Base-by-base conservation (phyloP, 2,797 vertebrate species). In the Knipowitschia caucasica region DNA sequence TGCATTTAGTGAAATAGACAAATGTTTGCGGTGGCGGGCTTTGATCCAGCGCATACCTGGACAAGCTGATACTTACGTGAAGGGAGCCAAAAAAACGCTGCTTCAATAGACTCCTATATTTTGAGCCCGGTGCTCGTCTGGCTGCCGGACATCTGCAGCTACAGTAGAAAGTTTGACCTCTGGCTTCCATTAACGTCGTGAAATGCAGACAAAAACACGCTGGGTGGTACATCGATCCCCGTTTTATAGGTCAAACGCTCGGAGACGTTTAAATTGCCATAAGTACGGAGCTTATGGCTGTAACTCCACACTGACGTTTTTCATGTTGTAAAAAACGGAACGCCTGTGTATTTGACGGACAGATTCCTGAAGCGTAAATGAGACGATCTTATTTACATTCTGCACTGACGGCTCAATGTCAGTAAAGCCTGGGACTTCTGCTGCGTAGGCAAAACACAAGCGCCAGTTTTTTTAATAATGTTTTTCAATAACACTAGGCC, bases 401-500 rank as follows among this genome's bases (percentile, higher is more conserved):
- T 74, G 71, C 5, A 39, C 68, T 59, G 54, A 73, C 54, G 65
- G 67, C 67, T 83, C 61, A 58, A 56, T 76, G 80, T 85, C 74
- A 79, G 74, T 65, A 64, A n/a, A 59, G 76, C 11, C 64, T 65
- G 60, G 61, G 68, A 60, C 72, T 84, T 82, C 68, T 85, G 80
- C 83, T 80, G 82, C 71, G 70, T 77, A 73, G 78, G 85, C 82
- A 80, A 75, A 86, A 81, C 68, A 47, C 52, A 59, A 31, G 68
- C 77, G 80, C 78, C 82, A 86, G 74, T 77, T 44, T 82, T 61
- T 76, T n/a, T n/a, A n/a, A n/a, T n/a, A n/a, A 77, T 82, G 79
- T 45, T 77, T 83, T 86, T 85, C 78, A 85, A 83, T 83, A 77
- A 81, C 80, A 79, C 76, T 71, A 79, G 81, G 80, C 68, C 71